Base-by-base conservation (phyloP, 2,888 invertebrate species). In the Limnephilus marmoratus region DNA sequence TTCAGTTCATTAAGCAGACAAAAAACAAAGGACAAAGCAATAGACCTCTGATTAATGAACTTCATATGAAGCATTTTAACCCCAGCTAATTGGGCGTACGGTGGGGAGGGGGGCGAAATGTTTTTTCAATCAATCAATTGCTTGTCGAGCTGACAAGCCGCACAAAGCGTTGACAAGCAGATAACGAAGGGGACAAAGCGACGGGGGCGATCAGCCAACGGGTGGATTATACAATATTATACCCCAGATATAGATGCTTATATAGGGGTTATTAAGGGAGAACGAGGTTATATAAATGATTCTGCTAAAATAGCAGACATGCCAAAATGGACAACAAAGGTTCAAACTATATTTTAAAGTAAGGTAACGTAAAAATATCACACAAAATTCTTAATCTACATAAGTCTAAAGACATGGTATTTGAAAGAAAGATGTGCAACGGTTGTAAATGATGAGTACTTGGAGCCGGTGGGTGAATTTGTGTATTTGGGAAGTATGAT, bases 111-210 rank as follows among this genome's bases (percentile, higher is more conserved):
- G 15, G 45, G 12, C n/a, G 29, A n/a, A 86, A 41, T 29, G 45
- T 45, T 29, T 45, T n/a, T 41, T 86, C 86, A 86, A 86, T 86
- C 86, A 86, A 86, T 41, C n/a, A 29, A 37, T 37, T 29, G 37
- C 49, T 37, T 45, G 86, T 86, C 45, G 29, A n/a, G 24, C n/a
- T 86, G 86, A 86, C 86, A 45, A 24, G 45, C 86, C 82, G 82
- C 45, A 37, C 41, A 45, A 86, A 86, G 45, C 86, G 86, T 13
- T 45, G 86, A 86, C 86, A 86, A 82, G 86, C 24, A 45, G 86
- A 86, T 45, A 45, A 86, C 41, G 41, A n/a, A 45, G 41, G 24
- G 18, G 18, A 86, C 86, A 86, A 49, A 45, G 45, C 41, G 45
- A 9, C 5, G 86, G 34, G 86, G 41, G 13, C n/a, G n/a, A 45